Conservation (phyloP, 2,888 invertebrate species). For the Molanna angustata region DNA sequence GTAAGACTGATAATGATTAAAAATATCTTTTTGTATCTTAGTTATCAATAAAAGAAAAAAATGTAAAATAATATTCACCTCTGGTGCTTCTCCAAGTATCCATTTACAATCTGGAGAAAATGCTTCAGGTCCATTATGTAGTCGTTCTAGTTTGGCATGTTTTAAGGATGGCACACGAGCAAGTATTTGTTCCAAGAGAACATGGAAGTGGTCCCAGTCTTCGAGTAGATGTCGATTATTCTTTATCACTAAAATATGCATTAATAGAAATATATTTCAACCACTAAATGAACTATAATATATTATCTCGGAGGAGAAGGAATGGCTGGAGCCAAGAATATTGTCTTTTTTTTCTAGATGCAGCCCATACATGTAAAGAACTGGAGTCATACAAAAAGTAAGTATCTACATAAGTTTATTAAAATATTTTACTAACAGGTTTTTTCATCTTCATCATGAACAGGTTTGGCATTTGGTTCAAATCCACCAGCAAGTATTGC, state of each 20-base stretch:
- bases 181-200: constrained; percentile 80
- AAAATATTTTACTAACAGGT: constrained; percentile 11
- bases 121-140: constrained; percentile 89
- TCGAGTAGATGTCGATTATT: constrained; percentile 69
- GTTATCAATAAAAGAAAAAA: too few relatives aligned
- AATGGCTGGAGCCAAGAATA: too few relatives aligned
- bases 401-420: background rate
- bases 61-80: too few relatives aligned
- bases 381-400: background rate
- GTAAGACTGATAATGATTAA: too few relatives aligned
- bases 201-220: constrained; percentile 97
- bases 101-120: constrained; percentile 97
- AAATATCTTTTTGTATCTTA: too few relatives aligned
- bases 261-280: background rate
- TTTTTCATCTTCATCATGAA: constrained; percentile 65
- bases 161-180: constrained; percentile 78
- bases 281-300: too few relatives aligned
- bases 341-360: too few relatives aligned
- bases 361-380: too few relatives aligned
- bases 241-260: constrained; percentile 49
- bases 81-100: constrained; percentile 92
- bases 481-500: constrained; percentile 87
- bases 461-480: constrained; percentile 87
- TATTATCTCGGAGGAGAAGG: too few relatives aligned
- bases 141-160: constrained; percentile 70